phyloP scores from a whole-genome alignment of 2,113 vertebrate species.

The Heterotis niloticus region DNA sequence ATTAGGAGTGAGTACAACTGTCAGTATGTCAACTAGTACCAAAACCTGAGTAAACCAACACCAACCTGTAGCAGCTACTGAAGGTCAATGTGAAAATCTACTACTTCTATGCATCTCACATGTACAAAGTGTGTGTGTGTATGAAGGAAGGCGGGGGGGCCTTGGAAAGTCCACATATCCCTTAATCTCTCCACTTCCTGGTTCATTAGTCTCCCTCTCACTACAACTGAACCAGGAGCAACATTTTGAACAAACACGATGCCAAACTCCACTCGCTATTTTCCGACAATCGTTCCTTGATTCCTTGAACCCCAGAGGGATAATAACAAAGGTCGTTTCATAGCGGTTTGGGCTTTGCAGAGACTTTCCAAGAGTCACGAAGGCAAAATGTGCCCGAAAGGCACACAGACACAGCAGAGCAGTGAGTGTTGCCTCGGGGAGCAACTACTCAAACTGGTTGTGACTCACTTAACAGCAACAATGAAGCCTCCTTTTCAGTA shows the following conservation, averaged over 20 bases:
- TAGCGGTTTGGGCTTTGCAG: not conserved
- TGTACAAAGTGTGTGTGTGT: too few species aligned
- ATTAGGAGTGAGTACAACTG: too few species aligned
- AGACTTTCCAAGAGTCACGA: conserved; percentile 4
- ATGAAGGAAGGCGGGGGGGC: not conserved
- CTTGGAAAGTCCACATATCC: not conserved
- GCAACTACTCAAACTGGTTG: not conserved
- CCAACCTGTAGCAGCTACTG: too few species aligned
- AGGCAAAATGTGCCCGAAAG: not conserved
- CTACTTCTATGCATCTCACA: too few species aligned
- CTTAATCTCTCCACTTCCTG: conserved; percentile 31
- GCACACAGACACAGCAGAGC: not conserved
- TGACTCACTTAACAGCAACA: not conserved
- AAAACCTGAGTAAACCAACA: too few species aligned
- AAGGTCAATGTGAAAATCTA: too few species aligned
- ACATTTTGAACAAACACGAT: conserved; percentile 13
- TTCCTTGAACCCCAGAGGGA: not conserved
- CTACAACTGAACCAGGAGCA: conserved; percentile 18
- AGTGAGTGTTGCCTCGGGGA: not conserved
- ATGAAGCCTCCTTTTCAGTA: not conserved
- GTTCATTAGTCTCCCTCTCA: conserved; percentile 14
- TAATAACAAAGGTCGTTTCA: conserved; percentile 20
- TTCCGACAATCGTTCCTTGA: conserved; percentile 7
- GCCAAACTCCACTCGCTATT: conserved; percentile 25
- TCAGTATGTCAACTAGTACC: too few species aligned